These are phyloP conservation scores for Stegana nigrithorax DNA, from an alignment of 2,888 invertebrate genomes.

Conservation along the genomic window DNA sequence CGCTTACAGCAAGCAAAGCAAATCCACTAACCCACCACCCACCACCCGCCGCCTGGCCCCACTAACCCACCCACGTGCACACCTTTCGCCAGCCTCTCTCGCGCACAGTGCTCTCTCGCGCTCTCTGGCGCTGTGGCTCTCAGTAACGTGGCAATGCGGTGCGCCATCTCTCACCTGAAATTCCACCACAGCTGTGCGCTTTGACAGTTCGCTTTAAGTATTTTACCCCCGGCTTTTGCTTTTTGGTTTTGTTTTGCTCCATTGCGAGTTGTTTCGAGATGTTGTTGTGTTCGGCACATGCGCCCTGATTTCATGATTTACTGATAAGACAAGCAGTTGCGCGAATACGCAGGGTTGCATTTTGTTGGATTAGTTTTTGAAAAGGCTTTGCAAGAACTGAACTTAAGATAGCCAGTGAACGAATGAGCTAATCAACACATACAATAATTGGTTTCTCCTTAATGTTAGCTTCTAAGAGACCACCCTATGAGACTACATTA, in stretches of 20 bases:
- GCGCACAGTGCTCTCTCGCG: not conserved
- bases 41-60: no score
- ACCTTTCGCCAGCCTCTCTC: not conserved
- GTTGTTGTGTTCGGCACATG: not conserved
- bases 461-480: no score
- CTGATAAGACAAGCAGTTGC: slow-evolving; percentile 59
- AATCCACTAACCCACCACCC: not conserved
- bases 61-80: not conserved
- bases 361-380: not conserved
- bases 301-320: slow-evolving; percentile 33
- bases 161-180: no score
- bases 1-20: not conserved
- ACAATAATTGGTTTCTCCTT: no score
- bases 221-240: slow-evolving; percentile 5
- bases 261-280: not conserved
- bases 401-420: no score
- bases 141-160: no score
- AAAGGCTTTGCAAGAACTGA: no score
- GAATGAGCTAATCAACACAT: no score
- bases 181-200: slow-evolving; percentile 9
- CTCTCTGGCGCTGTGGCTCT: not conserved
- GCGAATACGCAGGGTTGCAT: slow-evolving; percentile 49
- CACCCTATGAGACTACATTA: no score
- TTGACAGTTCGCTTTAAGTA: slow-evolving; percentile 5
- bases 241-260: slow-evolving; percentile 14